Percentiles rank a stretch among this genome's conserved stretches.
phyloP scores from a whole-genome alignment of 2,797 vertebrate genomes.

The Hydrophis major region DNA sequence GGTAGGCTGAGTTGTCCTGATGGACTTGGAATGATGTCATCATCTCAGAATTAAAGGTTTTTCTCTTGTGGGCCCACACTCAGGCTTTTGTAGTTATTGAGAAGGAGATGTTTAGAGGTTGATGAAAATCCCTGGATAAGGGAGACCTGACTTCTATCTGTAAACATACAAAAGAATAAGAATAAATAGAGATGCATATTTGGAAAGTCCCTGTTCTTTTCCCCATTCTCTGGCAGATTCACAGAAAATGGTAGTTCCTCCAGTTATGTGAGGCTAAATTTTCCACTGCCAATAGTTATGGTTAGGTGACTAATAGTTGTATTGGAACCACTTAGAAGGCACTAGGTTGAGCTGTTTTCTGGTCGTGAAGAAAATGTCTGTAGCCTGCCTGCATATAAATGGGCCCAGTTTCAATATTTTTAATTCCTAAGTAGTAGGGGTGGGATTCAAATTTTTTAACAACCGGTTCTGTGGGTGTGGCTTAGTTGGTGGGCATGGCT shows the following conservation, averaged over 20 bases:
- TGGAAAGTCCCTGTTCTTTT: too few species aligned
- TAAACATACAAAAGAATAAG: background rate
- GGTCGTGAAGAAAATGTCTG: background rate
- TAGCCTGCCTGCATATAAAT: background rate
- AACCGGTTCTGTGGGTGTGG: too few species aligned
- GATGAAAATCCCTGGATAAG: background rate
- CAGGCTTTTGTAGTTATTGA: background rate
- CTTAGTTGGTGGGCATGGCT: too few species aligned
- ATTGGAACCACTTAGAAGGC: background rate
- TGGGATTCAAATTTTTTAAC: too few species aligned
- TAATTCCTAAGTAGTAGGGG: background rate
- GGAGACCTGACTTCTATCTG: background rate
- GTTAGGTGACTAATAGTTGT: background rate
- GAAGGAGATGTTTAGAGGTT: background rate
- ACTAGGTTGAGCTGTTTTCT: background rate
- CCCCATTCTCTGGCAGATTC: background rate
- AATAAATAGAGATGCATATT: background rate
- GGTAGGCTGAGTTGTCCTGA: background rate
- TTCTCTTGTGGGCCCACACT: background rate
- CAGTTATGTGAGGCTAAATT: background rate
- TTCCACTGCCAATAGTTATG: background rate
- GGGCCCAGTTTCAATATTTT: background rate
- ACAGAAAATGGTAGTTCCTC: background rate
- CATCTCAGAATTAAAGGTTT: background rate
- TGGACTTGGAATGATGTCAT: background rate